Base-by-base conservation (phyloP, 2,113 vertebrate genomes). In the Lepus timidus region DNA sequence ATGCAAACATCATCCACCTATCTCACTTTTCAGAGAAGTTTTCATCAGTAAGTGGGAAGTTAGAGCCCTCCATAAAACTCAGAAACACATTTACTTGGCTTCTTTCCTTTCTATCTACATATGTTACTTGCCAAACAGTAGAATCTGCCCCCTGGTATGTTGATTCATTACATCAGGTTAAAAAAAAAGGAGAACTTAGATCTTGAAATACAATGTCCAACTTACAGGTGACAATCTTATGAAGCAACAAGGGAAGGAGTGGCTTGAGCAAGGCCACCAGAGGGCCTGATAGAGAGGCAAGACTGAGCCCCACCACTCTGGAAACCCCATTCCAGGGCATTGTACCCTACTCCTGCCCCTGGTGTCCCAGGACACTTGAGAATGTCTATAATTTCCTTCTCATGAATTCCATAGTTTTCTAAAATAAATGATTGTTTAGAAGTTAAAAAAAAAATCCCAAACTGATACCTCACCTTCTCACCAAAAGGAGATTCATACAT, bases 351-450 rank as follows among this genome's bases (percentile, higher is more conserved):
- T 94, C 22, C 76, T 78, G 13, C 29, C 22, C 62, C 1, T 1
- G 1, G 3, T 62, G 5, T 55, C 23, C 70, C 2, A 44, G 10
- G 4, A 58, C 12, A 61, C 29, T 67, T 79, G 16, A 27, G 36
- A 68, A 55, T 19, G 31, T 84, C 84, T 65, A 88, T 19, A 61
- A 0, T 85, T 80, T 94, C 71, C 49, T 76, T 64, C 9, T 76
- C 58, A 68, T 80, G 25, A 74, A 61, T 83, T 74, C 84, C 29
- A 39, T 36, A 20, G 75, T 94, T 83, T 92, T 49, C 20, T 92
- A 20, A 91, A 94, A 74, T 73, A 84, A 94, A 29, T 75, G 13
- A 76, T 33, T 71, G 7, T 3, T 36, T 79, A 11, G 16, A 90
- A 71, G 5, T 79, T 78, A 12, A 62, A 91, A 75, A 75, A 58